Evolutionary conservation across 2,113 vertebrate species (phyloP).

Genomic region (Callospermophilus lateralis): DNA sequence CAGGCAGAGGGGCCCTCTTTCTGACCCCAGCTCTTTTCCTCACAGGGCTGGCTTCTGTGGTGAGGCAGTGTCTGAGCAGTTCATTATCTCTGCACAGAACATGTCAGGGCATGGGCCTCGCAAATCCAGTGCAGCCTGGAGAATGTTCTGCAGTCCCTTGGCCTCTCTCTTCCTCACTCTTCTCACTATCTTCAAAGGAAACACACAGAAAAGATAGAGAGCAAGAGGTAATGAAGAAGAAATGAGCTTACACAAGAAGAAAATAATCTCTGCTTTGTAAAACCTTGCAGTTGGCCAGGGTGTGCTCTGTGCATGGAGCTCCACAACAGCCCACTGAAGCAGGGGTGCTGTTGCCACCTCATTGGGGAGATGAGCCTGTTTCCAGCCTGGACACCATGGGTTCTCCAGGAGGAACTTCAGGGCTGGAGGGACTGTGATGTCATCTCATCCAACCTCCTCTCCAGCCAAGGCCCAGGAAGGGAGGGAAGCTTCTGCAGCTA

Average conservation of each 20-base stretch:
- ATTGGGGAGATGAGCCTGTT: accelerated
- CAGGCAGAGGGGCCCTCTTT: not conserved
- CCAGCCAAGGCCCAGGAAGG: not conserved
- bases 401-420: not conserved
- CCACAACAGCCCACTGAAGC: accelerated
- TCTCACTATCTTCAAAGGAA: not conserved
- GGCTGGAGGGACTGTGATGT: not conserved
- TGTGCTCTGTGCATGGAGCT: not conserved
- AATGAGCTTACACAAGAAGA: not conserved
- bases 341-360: not conserved
- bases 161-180: too few species aligned
- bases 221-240: not conserved
- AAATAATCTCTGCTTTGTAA: not conserved
- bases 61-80: not conserved
- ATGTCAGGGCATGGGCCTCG: not conserved
- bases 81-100: not conserved
- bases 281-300: not conserved
- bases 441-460: not conserved
- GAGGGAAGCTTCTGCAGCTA: not conserved
- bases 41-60: not conserved
- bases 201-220: not conserved
- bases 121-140: not conserved
- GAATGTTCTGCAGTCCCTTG: accelerated
- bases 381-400: not conserved
- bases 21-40: not conserved